A percentile compares a stretch with the other conserved stretches of the same genome.
Evolutionary conservation across 30 jellyfish, hydroid and myxozoan species (phyloP).

Genomic region (Nemopilema nomurai): DNA sequence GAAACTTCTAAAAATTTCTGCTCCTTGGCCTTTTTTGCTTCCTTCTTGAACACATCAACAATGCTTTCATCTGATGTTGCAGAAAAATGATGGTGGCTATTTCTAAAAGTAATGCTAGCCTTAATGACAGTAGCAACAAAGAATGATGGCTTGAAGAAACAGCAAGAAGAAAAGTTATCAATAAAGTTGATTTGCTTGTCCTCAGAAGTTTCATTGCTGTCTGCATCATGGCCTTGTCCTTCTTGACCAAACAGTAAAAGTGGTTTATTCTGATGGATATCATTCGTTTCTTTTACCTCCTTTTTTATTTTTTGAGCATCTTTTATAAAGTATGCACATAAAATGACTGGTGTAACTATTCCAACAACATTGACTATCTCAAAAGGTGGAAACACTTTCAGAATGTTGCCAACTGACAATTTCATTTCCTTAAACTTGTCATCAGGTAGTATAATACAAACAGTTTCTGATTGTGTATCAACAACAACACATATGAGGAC

Average conservation of each 20-base stretch:
- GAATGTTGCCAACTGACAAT: neutral
- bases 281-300: neutral
- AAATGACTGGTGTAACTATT: neutral
- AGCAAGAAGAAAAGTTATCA: constrained; percentile 4
- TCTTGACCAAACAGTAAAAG: neutral
- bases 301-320: neutral
- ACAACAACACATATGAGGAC: constrained; percentile 24
- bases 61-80: constrained; percentile 1
- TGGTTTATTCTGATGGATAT: neutral
- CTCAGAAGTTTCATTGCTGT: neutral
- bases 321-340: constrained; percentile 30
- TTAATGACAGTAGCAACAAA: constrained; percentile 11
- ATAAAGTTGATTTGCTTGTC: neutral
- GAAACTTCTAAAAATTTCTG: neutral
- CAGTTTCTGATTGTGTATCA: constrained; percentile 1
- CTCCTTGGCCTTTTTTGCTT: neutral
- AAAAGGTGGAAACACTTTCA: constrained; percentile 43
- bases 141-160: neutral
- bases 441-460: constrained; percentile 16
- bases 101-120: neutral
- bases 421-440: neutral
- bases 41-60: neutral
- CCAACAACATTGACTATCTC: constrained; percentile 3
- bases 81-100: neutral
- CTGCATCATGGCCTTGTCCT: neutral